A percentile compares a stretch with the other conserved stretches of the same genome.
These are phyloP conservation scores for Gnathonemus longibarbis DNA, from an alignment of 2,113 vertebrate genomes.

Conservation along the genomic window DNA sequence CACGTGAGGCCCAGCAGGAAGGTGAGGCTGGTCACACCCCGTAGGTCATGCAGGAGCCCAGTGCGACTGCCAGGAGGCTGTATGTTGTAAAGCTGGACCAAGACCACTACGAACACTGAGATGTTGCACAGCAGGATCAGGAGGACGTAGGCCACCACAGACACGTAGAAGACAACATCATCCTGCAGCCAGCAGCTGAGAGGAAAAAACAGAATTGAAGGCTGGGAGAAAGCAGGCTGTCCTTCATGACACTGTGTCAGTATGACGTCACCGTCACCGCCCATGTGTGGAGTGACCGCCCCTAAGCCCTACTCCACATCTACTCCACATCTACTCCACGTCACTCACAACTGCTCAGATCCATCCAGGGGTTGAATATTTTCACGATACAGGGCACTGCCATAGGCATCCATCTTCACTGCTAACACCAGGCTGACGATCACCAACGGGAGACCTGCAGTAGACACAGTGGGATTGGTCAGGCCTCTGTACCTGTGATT, in stretches of 20 bases:
- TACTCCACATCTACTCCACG: neutral
- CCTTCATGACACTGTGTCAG: no score
- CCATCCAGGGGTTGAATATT: constrained; percentile 33
- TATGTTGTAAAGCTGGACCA: constrained; percentile 70
- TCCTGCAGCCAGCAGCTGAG: constrained; percentile 82
- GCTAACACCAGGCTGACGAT: constrained; percentile 62
- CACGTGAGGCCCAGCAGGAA: constrained; percentile 81
- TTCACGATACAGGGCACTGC: constrained; percentile 36
- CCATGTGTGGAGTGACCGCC: neutral
- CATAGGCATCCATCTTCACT: constrained; percentile 68
- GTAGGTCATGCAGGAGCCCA: constrained; percentile 64
- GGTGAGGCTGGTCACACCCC: constrained; percentile 70
- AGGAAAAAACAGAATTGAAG: neutral
- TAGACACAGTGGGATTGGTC: neutral
- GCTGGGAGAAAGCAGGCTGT: neutral
- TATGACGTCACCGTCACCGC: neutral
- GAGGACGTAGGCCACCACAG: constrained; percentile 71
- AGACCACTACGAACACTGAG: constrained; percentile 72
- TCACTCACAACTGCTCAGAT: constrained; percentile 66
- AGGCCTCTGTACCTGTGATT: neutral
- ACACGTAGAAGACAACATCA: constrained; percentile 64
- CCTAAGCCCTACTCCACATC: neutral
- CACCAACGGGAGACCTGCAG: constrained; percentile 71
- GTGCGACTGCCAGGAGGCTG: constrained; percentile 51
- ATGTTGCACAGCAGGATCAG: constrained; percentile 70